phyloP scores from a whole-genome alignment of 2,113 vertebrate species.

The Mellivora capensis region DNA sequence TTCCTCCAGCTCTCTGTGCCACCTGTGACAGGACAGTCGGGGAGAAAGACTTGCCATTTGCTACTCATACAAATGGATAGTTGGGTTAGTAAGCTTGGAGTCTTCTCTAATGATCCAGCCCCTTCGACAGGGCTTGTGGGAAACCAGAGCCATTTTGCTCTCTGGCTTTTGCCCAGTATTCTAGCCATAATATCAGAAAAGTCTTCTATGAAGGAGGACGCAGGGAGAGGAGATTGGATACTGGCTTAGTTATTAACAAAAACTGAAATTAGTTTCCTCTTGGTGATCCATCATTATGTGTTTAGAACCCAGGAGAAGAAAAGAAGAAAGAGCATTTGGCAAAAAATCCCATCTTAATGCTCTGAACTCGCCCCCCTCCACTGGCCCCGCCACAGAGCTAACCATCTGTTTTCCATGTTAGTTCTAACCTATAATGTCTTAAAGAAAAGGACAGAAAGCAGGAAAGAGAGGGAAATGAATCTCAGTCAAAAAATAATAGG shows the following conservation, averaged over 20 bases:
- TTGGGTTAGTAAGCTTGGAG: neutral
- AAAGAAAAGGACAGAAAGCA: neutral
- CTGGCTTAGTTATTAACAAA: neutral
- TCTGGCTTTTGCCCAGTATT: neutral
- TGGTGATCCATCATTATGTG: neutral
- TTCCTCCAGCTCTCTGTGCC: neutral
- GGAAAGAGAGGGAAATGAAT: neutral
- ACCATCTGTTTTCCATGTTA: neutral
- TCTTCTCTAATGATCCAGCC: neutral
- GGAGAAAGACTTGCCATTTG: neutral
- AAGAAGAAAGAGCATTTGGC: neutral
- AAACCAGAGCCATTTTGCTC: neutral
- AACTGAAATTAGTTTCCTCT: neutral
- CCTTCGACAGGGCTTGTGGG: neutral
- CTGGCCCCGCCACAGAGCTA: neutral
- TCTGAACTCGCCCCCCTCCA: neutral
- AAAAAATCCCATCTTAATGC: neutral
- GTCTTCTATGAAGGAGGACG: neutral
- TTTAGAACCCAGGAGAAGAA: neutral
- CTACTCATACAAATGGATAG: too few relatives aligned
- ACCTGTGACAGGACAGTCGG: neutral
- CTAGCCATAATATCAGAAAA: neutral
- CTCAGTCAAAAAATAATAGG: neutral
- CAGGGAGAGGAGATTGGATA: neutral
- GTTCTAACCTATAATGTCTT: neutral